phyloP scores from a whole-genome alignment of 2,888 invertebrate species.

The Mesorhabditis belari region DNA sequence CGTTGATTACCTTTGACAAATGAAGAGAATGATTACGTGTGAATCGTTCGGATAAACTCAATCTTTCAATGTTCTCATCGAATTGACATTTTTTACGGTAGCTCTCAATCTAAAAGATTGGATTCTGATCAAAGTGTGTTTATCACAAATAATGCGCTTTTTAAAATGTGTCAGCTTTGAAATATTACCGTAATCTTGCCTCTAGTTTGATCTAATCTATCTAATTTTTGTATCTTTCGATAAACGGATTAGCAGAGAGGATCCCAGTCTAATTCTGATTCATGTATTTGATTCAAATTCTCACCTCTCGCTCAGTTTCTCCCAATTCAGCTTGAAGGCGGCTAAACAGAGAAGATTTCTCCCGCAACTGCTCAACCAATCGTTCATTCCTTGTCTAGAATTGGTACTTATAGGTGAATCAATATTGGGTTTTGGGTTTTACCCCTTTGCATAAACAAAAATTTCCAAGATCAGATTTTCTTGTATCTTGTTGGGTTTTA shows the following conservation, averaged over 20 bases:
- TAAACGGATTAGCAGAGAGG: too few species aligned
- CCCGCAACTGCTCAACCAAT: constrained; percentile 44
- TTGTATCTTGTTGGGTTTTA: neutral
- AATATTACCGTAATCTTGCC: too few species aligned
- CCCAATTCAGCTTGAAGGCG: constrained; percentile 32
- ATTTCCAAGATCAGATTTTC: neutral
- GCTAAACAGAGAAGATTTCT: constrained; percentile 43
- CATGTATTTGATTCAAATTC: constrained; percentile 19
- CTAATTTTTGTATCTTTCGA: too few species aligned
- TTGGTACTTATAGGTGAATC: constrained; percentile 6
- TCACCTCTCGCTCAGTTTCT: constrained; percentile 36
- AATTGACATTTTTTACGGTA: neutral
- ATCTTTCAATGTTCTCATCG: constrained; percentile 25
- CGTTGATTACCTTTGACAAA: constrained; percentile 13
- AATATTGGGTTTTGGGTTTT: constrained; percentile 11
- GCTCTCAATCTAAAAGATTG: neutral
- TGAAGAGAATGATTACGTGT: constrained; percentile 12
- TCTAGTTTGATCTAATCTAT: too few species aligned
- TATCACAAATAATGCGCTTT: too few species aligned
- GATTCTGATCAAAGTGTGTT: too few species aligned
- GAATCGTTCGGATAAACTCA: constrained; percentile 33
- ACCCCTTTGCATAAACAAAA: neutral
- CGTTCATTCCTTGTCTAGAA: constrained; percentile 35
- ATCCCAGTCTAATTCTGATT: constrained; percentile 22
- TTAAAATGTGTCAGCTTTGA: too few species aligned